phyloP scores from a whole-genome alignment of 2,797 vertebrate genomes.

The Threskiornis aethiopicus region DNA sequence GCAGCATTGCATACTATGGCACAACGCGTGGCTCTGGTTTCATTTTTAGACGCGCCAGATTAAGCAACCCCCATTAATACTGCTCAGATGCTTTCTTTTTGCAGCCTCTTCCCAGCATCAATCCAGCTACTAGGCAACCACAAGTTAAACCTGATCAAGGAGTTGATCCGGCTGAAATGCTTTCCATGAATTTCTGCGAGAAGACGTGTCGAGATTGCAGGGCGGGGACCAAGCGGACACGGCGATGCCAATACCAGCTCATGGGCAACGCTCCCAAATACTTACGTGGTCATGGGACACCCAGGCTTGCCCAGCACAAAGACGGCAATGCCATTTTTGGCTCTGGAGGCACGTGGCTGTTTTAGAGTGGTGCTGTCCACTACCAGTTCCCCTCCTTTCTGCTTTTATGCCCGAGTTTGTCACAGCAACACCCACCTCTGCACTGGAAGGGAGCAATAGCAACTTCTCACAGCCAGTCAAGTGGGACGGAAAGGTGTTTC shows the following conservation, averaged over 20 bases:
- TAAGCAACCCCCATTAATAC: neutral
- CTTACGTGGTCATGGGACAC: fast-evolving
- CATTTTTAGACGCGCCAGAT: neutral
- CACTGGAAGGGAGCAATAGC: too few relatives aligned
- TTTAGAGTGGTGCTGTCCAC: neutral
- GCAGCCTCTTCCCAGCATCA: neutral
- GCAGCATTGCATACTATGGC: fast-evolving
- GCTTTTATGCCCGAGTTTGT: neutral
- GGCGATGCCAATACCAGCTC: neutral
- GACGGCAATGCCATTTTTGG: neutral
- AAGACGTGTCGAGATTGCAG: neutral
- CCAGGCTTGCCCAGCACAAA: neutral
- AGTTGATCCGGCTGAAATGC: neutral
- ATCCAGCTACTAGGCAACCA: neutral
- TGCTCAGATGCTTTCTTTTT: neutral
- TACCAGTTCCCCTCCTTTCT: neutral
- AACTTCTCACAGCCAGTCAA: fast-evolving
- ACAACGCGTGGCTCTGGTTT: neutral
- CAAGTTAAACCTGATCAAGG: neutral
- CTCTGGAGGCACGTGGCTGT: neutral
- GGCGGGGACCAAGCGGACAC: neutral
- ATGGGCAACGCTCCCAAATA: neutral
- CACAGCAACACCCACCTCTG: neutral
- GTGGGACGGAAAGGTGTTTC: neutral
- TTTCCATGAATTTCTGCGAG: neutral